Evolutionary conservation across 2,888 invertebrate genomes (phyloP).

Genomic region (Branchinecta sandiegonensis): DNA sequence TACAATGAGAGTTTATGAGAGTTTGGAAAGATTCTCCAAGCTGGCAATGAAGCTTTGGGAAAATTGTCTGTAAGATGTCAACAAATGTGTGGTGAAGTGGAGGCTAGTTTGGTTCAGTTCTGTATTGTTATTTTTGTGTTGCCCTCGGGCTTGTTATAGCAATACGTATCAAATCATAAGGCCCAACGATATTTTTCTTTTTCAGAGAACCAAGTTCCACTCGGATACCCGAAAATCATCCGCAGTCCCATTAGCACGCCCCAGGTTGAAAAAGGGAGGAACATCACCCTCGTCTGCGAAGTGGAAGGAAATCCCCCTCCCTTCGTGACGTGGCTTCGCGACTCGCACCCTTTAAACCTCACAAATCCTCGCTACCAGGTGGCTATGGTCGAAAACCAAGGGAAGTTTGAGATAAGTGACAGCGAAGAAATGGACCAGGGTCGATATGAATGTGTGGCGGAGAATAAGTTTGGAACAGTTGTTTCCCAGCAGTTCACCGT

Average conservation of each 20-base stretch:
- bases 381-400: constrained; percentile 39
- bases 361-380: constrained; percentile 60
- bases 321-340: constrained; percentile 81
- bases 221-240: constrained; percentile 78
- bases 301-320: constrained; percentile 58
- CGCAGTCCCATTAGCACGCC: constrained; percentile 67
- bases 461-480: constrained; percentile 80
- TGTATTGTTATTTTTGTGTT: too few relatives aligned
- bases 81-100: too few relatives aligned
- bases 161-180: too few relatives aligned
- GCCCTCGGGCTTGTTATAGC: too few relatives aligned
- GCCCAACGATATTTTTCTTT: constrained; percentile 30
- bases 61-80: too few relatives aligned
- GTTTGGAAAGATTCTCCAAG: too few relatives aligned
- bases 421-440: constrained; percentile 84
- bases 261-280: constrained; percentile 91
- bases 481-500: constrained; percentile 72
- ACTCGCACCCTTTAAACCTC: constrained; percentile 71
- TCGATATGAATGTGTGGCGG: constrained; percentile 90
- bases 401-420: constrained; percentile 72
- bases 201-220: constrained; percentile 68
- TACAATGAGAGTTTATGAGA: too few relatives aligned
- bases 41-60: too few relatives aligned
- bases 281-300: constrained; percentile 71
- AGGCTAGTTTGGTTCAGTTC: too few relatives aligned